These are phyloP conservation scores for Parazoanthus swiftii DNA, from an alignment of 92 coral and sea anemone genomes.

Conservation along the genomic window DNA sequence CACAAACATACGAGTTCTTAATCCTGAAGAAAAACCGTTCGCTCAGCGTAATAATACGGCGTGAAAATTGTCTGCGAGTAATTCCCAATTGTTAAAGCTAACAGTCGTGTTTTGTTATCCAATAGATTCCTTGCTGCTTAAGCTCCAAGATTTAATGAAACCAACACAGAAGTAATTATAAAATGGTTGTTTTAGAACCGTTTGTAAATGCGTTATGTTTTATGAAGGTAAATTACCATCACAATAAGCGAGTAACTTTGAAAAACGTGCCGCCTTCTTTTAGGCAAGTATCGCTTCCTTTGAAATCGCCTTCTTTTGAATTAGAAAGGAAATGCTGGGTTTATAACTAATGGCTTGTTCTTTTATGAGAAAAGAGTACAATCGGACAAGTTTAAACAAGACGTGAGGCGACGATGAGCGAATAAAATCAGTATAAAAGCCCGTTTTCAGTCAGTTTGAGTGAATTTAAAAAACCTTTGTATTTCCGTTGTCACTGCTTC, in stretches of 20 bases:
- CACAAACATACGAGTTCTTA: neutral
- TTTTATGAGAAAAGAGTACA: neutral
- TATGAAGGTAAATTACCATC: constrained; percentile 27
- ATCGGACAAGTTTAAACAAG: neutral
- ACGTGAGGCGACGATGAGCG: neutral
- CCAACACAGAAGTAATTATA: constrained; percentile 16
- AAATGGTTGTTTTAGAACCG: constrained; percentile 9
- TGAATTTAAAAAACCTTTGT: neutral
- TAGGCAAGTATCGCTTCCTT: constrained; percentile 42
- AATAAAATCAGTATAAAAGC: neutral
- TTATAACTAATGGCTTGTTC: neutral
- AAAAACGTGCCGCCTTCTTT: constrained; percentile 17
- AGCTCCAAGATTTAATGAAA: constrained; percentile 20
- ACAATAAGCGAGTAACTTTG: constrained; percentile 5
- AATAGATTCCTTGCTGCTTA: neutral
- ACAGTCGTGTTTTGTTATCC: constrained; percentile 22
- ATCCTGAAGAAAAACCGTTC: neutral
- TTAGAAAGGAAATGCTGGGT: constrained; percentile 34
- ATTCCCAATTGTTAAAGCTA: constrained; percentile 29
- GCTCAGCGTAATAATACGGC: neutral
- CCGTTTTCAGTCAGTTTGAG: neutral
- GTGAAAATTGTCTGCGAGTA: neutral
- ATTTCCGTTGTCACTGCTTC: neutral
- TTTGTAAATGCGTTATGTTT: constrained; percentile 31
- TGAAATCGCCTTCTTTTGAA: constrained; percentile 14